Evolutionary conservation across 2,888 invertebrate species (phyloP).

Genomic region (Amitus sp.): DNA sequence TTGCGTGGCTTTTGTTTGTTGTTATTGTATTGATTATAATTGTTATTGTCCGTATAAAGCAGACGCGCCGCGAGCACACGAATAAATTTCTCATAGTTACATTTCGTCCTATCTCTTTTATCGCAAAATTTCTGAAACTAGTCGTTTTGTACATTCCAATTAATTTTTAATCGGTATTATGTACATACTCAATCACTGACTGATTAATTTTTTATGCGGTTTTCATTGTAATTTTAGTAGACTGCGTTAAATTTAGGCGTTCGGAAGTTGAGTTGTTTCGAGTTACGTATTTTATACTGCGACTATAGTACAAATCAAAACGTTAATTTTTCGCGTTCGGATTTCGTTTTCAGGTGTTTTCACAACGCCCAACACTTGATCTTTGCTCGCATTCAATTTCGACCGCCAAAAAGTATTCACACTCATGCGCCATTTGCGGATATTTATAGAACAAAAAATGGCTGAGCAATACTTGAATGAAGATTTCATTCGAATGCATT

Average conservation of each 20-base stretch:
- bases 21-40: slow-evolving; percentile 30
- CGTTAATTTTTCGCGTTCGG: background rate
- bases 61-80: too few species aligned
- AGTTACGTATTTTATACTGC: background rate
- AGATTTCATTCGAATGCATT: too few species aligned
- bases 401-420: too few species aligned
- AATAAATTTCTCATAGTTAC: too few species aligned
- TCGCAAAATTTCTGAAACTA: slow-evolving; percentile 1
- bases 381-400: too few species aligned
- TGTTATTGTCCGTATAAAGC: background rate
- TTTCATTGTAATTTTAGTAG: background rate
- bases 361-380: too few species aligned
- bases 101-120: too few species aligned
- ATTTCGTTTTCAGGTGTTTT: slow-evolving; percentile 1
- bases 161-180: background rate
- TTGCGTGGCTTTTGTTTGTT: slow-evolving; percentile 41
- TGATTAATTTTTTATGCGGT: background rate
- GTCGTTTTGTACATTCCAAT: slow-evolving; percentile 6
- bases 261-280: too few species aligned
- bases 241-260: background rate
- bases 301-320: too few species aligned
- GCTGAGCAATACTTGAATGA: too few species aligned
- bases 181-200: background rate
- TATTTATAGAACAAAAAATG: too few species aligned
- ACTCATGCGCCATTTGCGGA: too few species aligned